Evolutionary conservation across 1,140 invertebrate species (phyloP).

Genomic region (Panagrolaimus sp.): DNA sequence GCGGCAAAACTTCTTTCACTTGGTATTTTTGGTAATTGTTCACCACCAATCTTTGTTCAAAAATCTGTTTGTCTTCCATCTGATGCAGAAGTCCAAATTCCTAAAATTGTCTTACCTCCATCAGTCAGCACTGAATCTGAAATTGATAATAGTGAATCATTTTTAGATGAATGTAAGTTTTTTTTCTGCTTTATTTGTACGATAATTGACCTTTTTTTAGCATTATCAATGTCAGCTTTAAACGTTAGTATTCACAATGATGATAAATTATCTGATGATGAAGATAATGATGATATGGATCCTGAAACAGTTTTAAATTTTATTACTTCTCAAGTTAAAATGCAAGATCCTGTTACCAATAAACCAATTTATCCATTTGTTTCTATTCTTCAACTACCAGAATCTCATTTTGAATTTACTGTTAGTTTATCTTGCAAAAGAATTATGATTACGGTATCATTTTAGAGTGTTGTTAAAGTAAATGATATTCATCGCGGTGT

Average conservation of each 20-base stretch:
- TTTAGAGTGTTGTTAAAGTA: constrained; percentile 7
- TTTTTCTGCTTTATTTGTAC: background rate
- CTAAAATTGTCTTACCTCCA: no score
- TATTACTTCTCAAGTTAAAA: constrained; percentile 11
- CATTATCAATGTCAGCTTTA: no score
- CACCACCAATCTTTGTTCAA: background rate
- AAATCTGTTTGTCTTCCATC: background rate
- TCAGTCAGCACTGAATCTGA: no score
- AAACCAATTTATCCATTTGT: background rate
- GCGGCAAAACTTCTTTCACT: background rate
- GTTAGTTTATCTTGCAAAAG: background rate
- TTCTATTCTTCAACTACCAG: background rate
- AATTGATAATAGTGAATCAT: background rate
- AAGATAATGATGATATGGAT: constrained; percentile 6
- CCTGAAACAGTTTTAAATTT: background rate
- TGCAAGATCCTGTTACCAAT: background rate
- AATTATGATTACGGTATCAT: background rate
- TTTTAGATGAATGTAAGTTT: background rate
- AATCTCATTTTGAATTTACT: constrained; percentile 11
- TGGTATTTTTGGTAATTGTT: background rate
- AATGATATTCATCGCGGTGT: constrained; percentile 9
- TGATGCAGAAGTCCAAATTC: background rate
- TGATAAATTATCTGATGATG: background rate
- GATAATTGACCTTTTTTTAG: background rate
- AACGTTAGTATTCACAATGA: background rate